phyloP scores from a whole-genome alignment of 2,888 invertebrate genomes.

The Heliconius cydno region DNA sequence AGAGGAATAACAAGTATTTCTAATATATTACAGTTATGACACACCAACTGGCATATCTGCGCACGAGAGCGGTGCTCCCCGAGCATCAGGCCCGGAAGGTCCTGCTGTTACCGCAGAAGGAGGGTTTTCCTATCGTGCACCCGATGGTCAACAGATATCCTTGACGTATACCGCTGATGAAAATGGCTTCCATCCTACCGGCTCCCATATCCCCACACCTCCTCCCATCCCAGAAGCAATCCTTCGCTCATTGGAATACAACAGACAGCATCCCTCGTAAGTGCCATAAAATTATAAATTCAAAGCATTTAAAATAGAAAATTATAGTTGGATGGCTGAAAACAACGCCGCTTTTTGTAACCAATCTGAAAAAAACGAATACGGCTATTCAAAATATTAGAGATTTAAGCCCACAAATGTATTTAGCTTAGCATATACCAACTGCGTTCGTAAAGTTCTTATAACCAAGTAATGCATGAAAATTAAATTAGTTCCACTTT shows the following conservation, averaged over 20 bases:
- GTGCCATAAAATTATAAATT: conserved; percentile 27
- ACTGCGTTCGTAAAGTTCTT: neutral
- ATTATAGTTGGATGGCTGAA: too few species aligned
- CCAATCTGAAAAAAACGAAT: too few species aligned
- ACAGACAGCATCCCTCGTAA: conserved; percentile 60
- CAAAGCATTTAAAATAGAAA: neutral
- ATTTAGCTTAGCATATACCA: neutral
- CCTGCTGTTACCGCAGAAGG: conserved; percentile 85
- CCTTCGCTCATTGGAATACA: conserved; percentile 77
- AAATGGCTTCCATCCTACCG: conserved; percentile 85
- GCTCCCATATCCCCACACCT: conserved; percentile 84
- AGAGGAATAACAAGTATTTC: neutral
- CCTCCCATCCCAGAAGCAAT: conserved; percentile 85
- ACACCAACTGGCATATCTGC: conserved; percentile 86
- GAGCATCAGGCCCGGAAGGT: conserved; percentile 81
- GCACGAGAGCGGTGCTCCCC: conserved; percentile 83
- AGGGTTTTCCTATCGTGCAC: conserved; percentile 86
- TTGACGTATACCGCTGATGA: conserved; percentile 88
- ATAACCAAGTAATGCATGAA: neutral
- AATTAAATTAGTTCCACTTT: neutral
- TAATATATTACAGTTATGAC: conserved; percentile 78
- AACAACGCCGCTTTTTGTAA: neutral
- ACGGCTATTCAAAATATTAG: too few species aligned
- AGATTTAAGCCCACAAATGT: too few species aligned
- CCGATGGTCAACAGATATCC: conserved; percentile 86